Conservation (phyloP, 2,113 vertebrate species). For the Menidia beryllina region DNA sequence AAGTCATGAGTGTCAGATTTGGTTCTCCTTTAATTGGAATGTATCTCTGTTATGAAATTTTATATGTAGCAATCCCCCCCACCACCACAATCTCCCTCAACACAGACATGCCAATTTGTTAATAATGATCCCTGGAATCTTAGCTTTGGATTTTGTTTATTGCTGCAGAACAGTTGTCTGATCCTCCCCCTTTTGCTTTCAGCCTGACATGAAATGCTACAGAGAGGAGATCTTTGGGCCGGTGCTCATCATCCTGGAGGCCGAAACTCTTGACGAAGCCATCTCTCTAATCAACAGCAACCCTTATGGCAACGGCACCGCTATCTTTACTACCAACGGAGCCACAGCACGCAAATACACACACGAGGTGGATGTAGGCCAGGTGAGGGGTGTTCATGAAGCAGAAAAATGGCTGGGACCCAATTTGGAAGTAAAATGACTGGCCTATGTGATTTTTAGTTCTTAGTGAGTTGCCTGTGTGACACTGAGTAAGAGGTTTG, state of each 20-base stretch:
- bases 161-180: background rate
- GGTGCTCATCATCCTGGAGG: constrained; percentile 92
- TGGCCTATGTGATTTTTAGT: constrained; percentile 18
- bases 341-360: constrained; percentile 96
- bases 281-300: constrained; percentile 92
- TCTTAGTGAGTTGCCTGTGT: constrained; percentile 18
- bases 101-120: background rate
- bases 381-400: constrained; percentile 83
- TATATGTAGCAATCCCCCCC: background rate
- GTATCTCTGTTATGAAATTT: constrained; percentile 7
- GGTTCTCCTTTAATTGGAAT: constrained; percentile 22
- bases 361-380: constrained; percentile 93
- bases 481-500: constrained; percentile 18
- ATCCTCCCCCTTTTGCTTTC: constrained; percentile 32
- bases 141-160: background rate
- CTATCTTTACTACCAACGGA: constrained; percentile 96
- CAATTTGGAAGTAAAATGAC: background rate
- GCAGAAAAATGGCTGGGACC: background rate
- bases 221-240: constrained; percentile 98
- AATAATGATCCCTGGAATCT: background rate
- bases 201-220: constrained; percentile 96
- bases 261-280: constrained; percentile 90
- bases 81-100: background rate
- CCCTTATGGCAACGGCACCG: constrained; percentile 96
- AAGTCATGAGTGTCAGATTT: constrained; percentile 3